Percentiles rank a stretch among this genome's conserved stretches.
Evolutionary conservation across 2,888 invertebrate genomes (phyloP).

Genomic region (Melinaea menophilus): DNA sequence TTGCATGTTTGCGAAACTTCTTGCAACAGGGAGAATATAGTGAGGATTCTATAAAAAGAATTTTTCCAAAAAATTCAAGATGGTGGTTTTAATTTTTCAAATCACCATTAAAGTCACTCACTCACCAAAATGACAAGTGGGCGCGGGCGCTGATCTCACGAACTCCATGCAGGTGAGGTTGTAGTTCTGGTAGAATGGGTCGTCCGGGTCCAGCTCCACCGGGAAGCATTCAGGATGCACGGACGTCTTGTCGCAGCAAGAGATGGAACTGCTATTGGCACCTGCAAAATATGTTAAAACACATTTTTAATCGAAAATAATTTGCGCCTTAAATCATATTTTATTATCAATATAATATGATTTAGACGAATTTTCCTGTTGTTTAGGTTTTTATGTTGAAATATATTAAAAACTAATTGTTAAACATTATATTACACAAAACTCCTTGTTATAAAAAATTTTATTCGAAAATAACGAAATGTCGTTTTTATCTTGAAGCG

Average conservation of each 20-base stretch:
- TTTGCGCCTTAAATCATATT: neutral
- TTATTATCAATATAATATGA: too few relatives aligned
- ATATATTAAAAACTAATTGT: too few relatives aligned
- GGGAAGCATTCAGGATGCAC: slow-evolving; percentile 90
- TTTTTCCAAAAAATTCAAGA: neutral
- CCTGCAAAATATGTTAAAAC: slow-evolving; percentile 47
- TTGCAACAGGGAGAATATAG: too few relatives aligned
- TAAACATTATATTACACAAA: too few relatives aligned
- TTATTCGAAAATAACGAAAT: too few relatives aligned
- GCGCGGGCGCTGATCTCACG: slow-evolving; percentile 88
- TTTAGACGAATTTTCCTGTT: too few relatives aligned
- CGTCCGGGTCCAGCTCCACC: slow-evolving; percentile 80
- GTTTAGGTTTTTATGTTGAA: too few relatives aligned
- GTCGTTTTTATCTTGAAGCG: too few relatives aligned
- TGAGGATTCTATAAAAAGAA: too few relatives aligned
- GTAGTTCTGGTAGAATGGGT: slow-evolving; percentile 82
- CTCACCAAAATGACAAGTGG: slow-evolving; percentile 84
- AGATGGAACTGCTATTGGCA: slow-evolving; percentile 82
- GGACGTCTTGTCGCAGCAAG: slow-evolving; percentile 83
- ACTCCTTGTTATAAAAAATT: too few relatives aligned
- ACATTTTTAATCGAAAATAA: neutral
- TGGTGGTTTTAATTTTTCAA: too few relatives aligned
- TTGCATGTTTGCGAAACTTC: too few relatives aligned
- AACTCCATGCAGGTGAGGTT: slow-evolving; percentile 91
- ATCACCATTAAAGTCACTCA: neutral